Evolutionary conservation across 2,113 vertebrate genomes (phyloP).

Genomic region (Hemiprocne comata): DNA sequence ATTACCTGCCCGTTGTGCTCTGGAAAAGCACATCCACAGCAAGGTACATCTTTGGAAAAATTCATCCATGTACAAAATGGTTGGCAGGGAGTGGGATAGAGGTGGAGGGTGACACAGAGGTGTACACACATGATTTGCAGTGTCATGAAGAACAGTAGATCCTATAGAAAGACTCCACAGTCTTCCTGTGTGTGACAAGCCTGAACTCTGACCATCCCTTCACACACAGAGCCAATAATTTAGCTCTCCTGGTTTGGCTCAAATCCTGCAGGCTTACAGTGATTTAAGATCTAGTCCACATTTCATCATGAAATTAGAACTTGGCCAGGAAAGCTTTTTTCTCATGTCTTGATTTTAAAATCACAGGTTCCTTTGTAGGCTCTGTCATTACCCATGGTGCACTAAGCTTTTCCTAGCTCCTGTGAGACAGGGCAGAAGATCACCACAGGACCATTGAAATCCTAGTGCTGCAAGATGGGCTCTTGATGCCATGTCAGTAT

Average conservation of each 20-base stretch:
- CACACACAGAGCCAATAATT: background rate
- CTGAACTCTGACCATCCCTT: background rate
- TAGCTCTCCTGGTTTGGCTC: background rate
- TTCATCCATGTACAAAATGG: background rate
- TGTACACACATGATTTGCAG: background rate
- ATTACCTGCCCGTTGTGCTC: background rate
- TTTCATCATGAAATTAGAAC: background rate
- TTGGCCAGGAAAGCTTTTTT: background rate
- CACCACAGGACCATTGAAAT: background rate
- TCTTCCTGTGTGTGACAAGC: background rate
- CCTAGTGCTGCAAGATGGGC: background rate
- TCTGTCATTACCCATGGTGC: background rate
- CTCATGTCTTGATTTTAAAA: background rate
- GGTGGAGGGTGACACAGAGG: background rate
- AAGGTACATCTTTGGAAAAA: background rate
- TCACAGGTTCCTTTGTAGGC: fast-evolving
- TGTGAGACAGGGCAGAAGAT: background rate
- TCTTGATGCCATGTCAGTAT: background rate
- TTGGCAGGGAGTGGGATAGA: background rate
- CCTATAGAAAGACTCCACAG: background rate
- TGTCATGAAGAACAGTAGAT: background rate
- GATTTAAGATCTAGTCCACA: background rate
- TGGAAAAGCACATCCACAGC: background rate
- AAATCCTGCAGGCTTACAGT: background rate
- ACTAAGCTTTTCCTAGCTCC: background rate